phyloP scores from a whole-genome alignment of 1,140 invertebrate species.

The Popillia japonica region DNA sequence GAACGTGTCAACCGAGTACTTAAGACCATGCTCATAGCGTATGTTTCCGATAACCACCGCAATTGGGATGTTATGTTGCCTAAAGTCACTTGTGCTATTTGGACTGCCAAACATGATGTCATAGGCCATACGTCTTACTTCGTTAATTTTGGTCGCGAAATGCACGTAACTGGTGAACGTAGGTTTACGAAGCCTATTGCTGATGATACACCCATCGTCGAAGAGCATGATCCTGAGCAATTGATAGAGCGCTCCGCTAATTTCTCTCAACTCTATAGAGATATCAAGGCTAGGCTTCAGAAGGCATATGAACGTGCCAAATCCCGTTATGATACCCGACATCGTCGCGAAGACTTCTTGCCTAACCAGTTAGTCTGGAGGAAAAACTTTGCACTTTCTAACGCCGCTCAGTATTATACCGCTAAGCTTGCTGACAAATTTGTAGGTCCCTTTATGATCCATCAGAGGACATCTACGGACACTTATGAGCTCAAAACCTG shows the following conservation, averaged over 20 bases:
- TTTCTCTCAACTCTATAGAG: not conserved
- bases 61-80: conserved; percentile 52
- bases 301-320: conserved; percentile 29
- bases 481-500: not conserved
- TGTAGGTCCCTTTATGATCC: conserved; percentile 38
- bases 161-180: not conserved
- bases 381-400: conserved; percentile 24
- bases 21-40: conserved; percentile 51
- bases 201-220: not conserved
- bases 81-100: conserved; percentile 48
- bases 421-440: conserved; percentile 32
- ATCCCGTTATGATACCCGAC: not conserved
- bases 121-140: conserved; percentile 52
- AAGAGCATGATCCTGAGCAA: not conserved
- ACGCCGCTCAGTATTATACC: conserved; percentile 8
- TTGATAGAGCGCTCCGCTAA: not conserved
- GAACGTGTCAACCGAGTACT: conserved; percentile 51
- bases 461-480: not conserved
- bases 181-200: not conserved
- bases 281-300: not conserved
- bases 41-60: conserved; percentile 52
- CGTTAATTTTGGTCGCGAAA: conserved; percentile 44
- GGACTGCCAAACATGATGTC: conserved; percentile 52
- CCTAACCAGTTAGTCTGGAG: conserved; percentile 14
- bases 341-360: not conserved